Base-by-base conservation (phyloP, 1,140 invertebrate genomes). In the Drosophila kanapiae region DNA sequence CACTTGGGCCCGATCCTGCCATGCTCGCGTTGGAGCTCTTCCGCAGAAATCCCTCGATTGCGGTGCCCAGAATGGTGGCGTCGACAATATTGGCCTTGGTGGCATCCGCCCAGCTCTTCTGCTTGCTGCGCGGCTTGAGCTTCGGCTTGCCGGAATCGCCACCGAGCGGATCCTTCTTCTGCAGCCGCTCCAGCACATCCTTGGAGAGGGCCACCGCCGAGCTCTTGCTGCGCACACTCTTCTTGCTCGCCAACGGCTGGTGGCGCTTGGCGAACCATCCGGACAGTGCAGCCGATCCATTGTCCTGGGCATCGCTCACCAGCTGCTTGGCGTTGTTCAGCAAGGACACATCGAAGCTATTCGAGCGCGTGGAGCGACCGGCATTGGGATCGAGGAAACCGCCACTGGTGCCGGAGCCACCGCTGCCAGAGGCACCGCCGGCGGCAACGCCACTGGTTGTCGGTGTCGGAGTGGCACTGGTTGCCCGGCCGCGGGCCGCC, bases 301-400 rank as follows among this genome's bases (percentile, higher is more conserved):
- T 94, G 56, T 94, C 93, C 80, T 82, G 82, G 11, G 85, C 93
- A 42, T 92, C 86, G 53, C 63, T 82, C 10, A 91, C 79, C 67
- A 81, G 58, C 51, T 91, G 91, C 65, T 93, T 93, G 16, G 93
- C 93, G 33, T 94, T 94, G 69, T 95, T 94, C 33, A 97, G 93
- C 16, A 96, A 95, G 8, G 96, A 96, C 2, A 96, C 95, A 86
- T 97, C 96, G 80, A 97, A 97, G 92, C 96, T 97, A 90, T 96
- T 97, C 2, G 96, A 97, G 1, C 96, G 94, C 31, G 93, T 94
- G 68, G 94, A 95, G 51, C 94, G 93, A 0, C 91, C 91, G 2
- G 91, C 91, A 57, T 92, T 92, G 4, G 91, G 91, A 61, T 92
- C 91, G 1, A 92, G 75, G 27, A 91, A 47, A 29, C 57, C 70